These are phyloP conservation scores for Dendrocopos noguchii DNA, from an alignment of 2,113 vertebrate species.

Conservation along the genomic window DNA sequence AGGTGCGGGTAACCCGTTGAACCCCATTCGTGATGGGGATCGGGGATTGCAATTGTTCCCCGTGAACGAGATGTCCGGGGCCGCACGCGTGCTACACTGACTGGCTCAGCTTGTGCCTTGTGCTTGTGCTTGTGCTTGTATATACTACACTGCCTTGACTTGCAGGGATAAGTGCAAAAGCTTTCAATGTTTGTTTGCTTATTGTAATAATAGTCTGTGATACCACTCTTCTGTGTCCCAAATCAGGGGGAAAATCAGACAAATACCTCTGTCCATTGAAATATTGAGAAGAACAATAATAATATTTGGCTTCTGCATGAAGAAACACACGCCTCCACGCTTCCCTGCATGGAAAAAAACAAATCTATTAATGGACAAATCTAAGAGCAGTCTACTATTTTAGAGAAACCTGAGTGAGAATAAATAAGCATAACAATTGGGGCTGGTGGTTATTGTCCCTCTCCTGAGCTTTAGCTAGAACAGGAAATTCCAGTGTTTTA, in stretches of 20 bases:
- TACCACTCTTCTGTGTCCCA: neutral
- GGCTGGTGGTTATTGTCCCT: neutral
- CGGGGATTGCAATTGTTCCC: too few species aligned
- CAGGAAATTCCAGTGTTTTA: neutral
- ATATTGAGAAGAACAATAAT: neutral
- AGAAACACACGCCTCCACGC: neutral
- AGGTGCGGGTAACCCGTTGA: too few species aligned
- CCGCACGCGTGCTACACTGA: too few species aligned
- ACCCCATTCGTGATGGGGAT: too few species aligned
- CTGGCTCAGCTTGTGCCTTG: too few species aligned
- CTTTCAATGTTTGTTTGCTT: neutral
- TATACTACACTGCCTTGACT: neutral
- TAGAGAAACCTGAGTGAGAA: neutral
- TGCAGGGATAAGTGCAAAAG: neutral
- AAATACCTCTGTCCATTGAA: neutral
- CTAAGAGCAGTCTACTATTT: neutral
- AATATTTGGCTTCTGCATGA: neutral
- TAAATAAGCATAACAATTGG: neutral
- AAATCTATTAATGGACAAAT: neutral
- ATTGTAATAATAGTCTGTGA: neutral
- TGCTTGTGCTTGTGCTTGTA: too few species aligned
- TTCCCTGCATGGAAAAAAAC: neutral
- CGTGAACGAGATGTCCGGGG: too few species aligned
- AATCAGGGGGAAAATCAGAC: neutral
- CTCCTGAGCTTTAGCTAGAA: neutral